These are phyloP conservation scores for Tangara arthus DNA, from an alignment of 2,797 vertebrate species.

Conservation along the genomic window DNA sequence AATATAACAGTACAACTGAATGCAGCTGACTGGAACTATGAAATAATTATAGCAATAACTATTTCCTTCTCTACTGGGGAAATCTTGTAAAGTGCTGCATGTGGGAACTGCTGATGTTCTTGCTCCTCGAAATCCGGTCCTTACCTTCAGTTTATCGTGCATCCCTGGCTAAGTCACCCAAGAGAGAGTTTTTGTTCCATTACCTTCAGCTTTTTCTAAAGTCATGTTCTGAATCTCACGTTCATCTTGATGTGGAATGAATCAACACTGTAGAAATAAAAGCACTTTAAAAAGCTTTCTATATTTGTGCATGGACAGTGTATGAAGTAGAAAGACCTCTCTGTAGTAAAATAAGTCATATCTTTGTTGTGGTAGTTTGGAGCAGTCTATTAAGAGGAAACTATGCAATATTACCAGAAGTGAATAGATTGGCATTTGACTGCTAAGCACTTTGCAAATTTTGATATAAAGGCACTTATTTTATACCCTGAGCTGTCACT, in stretches of 20 bases:
- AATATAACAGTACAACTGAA: constrained; percentile 46
- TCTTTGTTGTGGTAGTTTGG: constrained; percentile 38
- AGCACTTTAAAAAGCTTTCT: constrained; percentile 26
- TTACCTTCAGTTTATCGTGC: not conserved
- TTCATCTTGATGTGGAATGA: not conserved
- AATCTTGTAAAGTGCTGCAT: constrained; percentile 32
- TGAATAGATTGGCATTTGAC: constrained; percentile 66
- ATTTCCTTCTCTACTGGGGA: constrained; percentile 54
- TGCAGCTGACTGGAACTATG: constrained; percentile 66
- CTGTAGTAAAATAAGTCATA: constrained; percentile 46
- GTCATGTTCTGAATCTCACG: not conserved
- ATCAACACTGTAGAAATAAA: constrained; percentile 5
- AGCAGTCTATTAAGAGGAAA: constrained; percentile 44
- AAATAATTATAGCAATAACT: constrained; percentile 66
- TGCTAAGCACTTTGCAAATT: constrained; percentile 54
- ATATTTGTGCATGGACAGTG: not conserved
- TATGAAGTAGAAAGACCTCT: constrained; percentile 31
- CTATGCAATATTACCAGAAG: constrained; percentile 38
- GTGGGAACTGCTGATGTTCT: constrained; percentile 21
- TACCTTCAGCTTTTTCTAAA: not conserved
- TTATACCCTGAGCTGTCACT: constrained; percentile 60
- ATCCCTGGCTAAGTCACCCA: not conserved
- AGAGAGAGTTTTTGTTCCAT: not conserved
- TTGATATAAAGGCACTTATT: constrained; percentile 57
- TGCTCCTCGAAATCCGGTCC: not conserved